Evolutionary conservation across 2,113 vertebrate species (phyloP), one percentile per base, ranked within the genome.

Genomic region (Plotosus lineatus): DNA sequence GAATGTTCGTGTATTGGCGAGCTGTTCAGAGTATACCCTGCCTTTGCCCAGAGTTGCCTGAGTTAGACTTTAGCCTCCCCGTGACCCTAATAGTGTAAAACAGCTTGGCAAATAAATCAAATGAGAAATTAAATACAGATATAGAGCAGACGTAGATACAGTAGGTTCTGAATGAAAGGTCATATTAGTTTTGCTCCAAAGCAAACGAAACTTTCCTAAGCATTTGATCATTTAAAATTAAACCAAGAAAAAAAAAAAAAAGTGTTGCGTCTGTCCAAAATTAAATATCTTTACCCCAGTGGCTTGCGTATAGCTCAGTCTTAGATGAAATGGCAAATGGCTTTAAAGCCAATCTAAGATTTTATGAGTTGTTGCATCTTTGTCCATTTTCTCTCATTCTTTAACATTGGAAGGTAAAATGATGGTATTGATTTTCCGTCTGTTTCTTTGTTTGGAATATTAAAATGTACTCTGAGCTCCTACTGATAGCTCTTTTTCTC

Each of bases 401-500:
- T 83, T 90, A 89, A 91, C 89, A 91, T 90, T 85, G 82, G 87
- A 84, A 86, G 63, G 82, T 87, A 87, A 91, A 89, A 91, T 90
- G 87, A 89, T 88, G 83, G 2, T 63, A 92, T 92, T 82, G 91
- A 92, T 92, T 91, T 92, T 89, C 87, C 88, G 90, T 90, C 90
- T 86, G 88, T 86, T 90, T 87, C 86, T 88, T 88, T 84, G 85
- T 87, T 78, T 85, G 85, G 90, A 89, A 90, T 91, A 90, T 91
- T 90, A 89, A 91, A 89, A 91, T 88, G 84, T 88, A 91, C 86
- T 80, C 82, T 84, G 86, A 89, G 82, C 78, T 86, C 88, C 88
- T 82, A 75, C 87, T 89, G n/a, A n/a, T 40, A 31, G 36, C 69
- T 38, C 48, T 82, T 46, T 63, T 81, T 53, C 80, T 36, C 80